Base-by-base conservation (phyloP, 2,113 vertebrate species). In the Isurus oxyrinchus region DNA sequence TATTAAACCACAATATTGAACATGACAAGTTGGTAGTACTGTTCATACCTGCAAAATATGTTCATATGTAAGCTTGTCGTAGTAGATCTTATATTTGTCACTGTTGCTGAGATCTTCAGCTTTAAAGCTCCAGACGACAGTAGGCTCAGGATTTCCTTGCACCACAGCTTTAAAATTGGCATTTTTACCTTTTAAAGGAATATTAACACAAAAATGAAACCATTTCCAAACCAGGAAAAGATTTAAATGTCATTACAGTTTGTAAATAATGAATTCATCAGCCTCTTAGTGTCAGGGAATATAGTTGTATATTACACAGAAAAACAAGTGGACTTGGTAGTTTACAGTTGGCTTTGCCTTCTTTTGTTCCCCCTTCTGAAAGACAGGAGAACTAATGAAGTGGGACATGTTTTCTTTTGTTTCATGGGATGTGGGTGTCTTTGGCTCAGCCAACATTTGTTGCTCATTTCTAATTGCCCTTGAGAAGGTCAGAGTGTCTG, bases 141-240 rank as follows among this genome's bases (percentile, higher is more conserved):
- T 96, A 7, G 98, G 98, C 84, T 95, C 96, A 16, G 99, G 99
- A 6, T 98, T 97, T 13, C 99, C 99, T 7, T 88, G 98, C 79
- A 99, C 98, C 96, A 98, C 94, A 3, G 97, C 98, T 97, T 97
- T 98, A 96, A 99, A 99, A 97, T 98, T 66, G 25, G 98, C 98
- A 63, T 96, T 97, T 97, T 98, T 98, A 91, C 99, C 99, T 99
- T 96, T 31, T 90, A 23, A 8, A 96, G 96, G 69, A 96, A 4
- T 1, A 55, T 69, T 49, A 95, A 95, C 27, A 55, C 11, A 59
- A 55, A 91, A 61, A 55, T 72, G 25, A 49, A 72, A 31, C 11
- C 44, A 94, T 61, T 66, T 66, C 57, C 35, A 63, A n/a, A 93
- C n/a, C 5, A n/a, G 31, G 40, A 93, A 93, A n/a, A 63, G 44